These are phyloP conservation scores for Colossoma macropomum DNA, from an alignment of 2,113 vertebrate species.

Conservation along the genomic window DNA sequence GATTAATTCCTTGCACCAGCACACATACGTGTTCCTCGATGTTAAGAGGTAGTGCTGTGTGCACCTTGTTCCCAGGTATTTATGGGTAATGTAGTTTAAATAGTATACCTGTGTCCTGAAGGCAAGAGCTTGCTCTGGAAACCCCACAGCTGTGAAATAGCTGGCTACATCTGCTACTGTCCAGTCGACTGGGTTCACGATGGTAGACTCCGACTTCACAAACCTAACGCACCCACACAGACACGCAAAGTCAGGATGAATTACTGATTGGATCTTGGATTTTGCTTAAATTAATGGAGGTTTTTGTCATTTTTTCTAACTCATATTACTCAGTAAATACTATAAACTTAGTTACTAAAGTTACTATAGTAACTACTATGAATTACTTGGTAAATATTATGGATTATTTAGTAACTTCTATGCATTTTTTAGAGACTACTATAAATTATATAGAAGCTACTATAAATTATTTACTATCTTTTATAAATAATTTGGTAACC, in stretches of 20 bases:
- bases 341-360: background rate
- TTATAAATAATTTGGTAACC: background rate
- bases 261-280: background rate
- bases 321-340: background rate
- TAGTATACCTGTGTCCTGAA: constrained; percentile 84
- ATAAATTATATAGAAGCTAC: background rate
- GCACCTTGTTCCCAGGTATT: background rate
- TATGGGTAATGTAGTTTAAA: constrained; percentile 5
- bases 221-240: constrained; percentile 61
- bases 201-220: constrained; percentile 75
- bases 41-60: background rate
- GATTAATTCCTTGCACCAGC: background rate
- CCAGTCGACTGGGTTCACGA: constrained; percentile 82
- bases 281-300: too few relatives aligned
- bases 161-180: constrained; percentile 86
- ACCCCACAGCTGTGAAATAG: constrained; percentile 86
- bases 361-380: too few relatives aligned
- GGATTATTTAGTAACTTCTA: background rate
- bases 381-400: background rate
- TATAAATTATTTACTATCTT: too few relatives aligned
- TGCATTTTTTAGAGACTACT: background rate
- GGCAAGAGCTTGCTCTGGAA: constrained; percentile 85
- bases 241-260: constrained; percentile 12
- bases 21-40: background rate
- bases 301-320: background rate